These are phyloP conservation scores for Lasioglossum morio DNA, from an alignment of 2,888 invertebrate species.

Conservation along the genomic window DNA sequence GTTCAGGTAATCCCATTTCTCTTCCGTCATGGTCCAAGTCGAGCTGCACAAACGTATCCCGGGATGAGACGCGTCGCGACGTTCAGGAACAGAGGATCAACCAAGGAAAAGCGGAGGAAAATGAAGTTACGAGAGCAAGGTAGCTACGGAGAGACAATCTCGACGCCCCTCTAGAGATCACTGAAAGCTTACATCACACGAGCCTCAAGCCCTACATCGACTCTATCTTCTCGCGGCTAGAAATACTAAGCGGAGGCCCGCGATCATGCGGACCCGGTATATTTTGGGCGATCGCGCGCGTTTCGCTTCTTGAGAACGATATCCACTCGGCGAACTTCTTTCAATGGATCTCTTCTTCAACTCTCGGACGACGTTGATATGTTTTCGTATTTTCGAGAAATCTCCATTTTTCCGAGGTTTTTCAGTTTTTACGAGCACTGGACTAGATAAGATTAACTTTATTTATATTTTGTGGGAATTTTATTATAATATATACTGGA, in stretches of 20 bases:
- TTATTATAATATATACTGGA: no score
- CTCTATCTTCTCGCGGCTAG: conserved; percentile 51
- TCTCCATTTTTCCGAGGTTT: no score
- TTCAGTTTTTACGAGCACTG: no score
- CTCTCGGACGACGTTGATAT: not conserved
- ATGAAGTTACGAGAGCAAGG: conserved; percentile 29
- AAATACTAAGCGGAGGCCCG: conserved; percentile 57
- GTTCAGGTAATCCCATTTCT: conserved; percentile 77
- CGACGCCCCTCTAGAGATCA: conserved; percentile 63
- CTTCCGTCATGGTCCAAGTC: conserved; percentile 75
- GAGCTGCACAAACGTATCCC: not conserved
- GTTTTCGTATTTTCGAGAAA: no score
- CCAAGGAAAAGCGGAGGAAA: not conserved
- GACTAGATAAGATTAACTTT: no score
- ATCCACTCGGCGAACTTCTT: not conserved
- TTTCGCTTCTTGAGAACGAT: conserved; percentile 9
- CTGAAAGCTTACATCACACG: conserved; percentile 70
- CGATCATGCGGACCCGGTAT: conserved; percentile 55
- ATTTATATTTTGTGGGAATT: no score
- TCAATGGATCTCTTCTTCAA: not conserved
- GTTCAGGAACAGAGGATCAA: not conserved
- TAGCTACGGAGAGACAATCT: conserved; percentile 49
- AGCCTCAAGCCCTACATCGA: conserved; percentile 54
- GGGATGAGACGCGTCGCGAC: conserved; percentile 18
- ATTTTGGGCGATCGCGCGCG: conserved; percentile 65